Evolutionary conservation across 2,888 invertebrate species (phyloP), one percentile per base, ranked within the genome.

Genomic region (Melanargia galathea): DNA sequence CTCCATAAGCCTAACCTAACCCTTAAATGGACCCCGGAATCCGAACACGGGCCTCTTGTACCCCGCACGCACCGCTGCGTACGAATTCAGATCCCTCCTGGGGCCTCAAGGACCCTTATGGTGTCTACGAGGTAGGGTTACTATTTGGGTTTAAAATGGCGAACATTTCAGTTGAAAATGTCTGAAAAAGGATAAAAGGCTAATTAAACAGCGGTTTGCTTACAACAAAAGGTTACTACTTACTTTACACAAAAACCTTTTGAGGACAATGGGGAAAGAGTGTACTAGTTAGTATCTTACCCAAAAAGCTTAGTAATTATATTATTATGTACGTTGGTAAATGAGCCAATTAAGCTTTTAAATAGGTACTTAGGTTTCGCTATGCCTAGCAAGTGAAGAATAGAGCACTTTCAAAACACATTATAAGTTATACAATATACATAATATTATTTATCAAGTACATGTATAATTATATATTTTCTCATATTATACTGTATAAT

Each of bases 81-180:
- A 40, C 63, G 58, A 67, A 68, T 65, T 66, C 67, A 65, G 59
- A 60, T 46, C 69, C 58, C 58, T 67, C 62, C 65, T 40, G 60
- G 63, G 66, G 66, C 49, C 63, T 56, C 22, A 58, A 72, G 72
- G 61, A 61, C 71, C 66, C 71, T 71, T 60, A 66, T 70, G 65
- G 67, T 63, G 71, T 72, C 74, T 73, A 60, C 63, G 64, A 66
- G 64, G 61, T 64, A 66, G 65, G 65, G 65, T 63, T 66, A 57
- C 65, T 60, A 60, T 64, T 60, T 57, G 46, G 56, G 46, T 48
- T 48, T 18, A 48, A 58, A 58, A 58, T 58, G 46, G 58, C 48
- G 58, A 48, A 48, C 24, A 33, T 33, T 22, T 58, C 20, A 8
- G 35, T n/a, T n/a, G 48, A 48, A 35, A 58, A 58, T 48, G 26